phyloP scores from a whole-genome alignment of 2,797 vertebrate species.

The Serranus cabrilla region DNA sequence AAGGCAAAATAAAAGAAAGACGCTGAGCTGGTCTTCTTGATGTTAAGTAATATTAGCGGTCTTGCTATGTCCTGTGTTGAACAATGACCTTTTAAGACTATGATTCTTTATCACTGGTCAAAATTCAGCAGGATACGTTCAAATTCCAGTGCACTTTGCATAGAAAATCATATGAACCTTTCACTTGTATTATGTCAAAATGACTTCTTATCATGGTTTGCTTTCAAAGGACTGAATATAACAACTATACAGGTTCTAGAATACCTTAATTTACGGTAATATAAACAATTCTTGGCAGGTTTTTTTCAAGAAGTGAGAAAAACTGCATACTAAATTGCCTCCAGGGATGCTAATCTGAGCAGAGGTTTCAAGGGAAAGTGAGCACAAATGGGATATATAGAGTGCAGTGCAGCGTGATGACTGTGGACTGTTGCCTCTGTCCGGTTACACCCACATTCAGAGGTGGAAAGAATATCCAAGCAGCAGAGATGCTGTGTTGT shows the following conservation, averaged over 20 bases:
- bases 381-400: constrained; percentile 36
- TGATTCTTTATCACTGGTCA: too few species aligned
- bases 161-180: too few species aligned
- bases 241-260: too few species aligned
- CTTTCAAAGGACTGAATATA: too few species aligned
- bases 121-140: too few species aligned
- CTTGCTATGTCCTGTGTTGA: too few species aligned
- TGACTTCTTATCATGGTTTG: neutral
- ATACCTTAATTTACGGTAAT: neutral
- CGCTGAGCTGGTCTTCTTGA: too few species aligned
- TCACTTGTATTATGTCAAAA: neutral
- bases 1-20: too few species aligned
- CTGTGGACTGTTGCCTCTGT: constrained; percentile 40
- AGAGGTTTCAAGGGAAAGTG: constrained; percentile 15
- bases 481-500: constrained; percentile 26
- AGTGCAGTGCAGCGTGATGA: constrained; percentile 47
- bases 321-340: neutral
- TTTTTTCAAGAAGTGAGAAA: neutral
- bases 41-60: too few species aligned
- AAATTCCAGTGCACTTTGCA: too few species aligned
- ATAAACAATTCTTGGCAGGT: neutral
- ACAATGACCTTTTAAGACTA: too few species aligned
- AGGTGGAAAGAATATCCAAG: constrained; percentile 48
- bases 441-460: constrained; percentile 64
- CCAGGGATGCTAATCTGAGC: constrained; percentile 3